Base-by-base conservation (phyloP, 1,140 invertebrate species). In the Acyrthosiphon pisum region DNA sequence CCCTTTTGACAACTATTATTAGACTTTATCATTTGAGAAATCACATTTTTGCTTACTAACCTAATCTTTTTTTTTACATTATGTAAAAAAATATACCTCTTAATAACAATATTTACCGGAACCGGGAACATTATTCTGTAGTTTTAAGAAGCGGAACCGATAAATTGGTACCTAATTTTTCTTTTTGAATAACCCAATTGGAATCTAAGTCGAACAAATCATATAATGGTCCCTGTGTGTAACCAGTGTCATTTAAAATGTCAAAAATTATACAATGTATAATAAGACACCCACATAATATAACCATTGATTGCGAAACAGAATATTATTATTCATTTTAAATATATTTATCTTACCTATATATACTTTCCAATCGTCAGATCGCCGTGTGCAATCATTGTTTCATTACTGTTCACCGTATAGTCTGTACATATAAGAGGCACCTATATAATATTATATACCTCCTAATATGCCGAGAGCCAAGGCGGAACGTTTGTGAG, bases 211-310 rank as follows among this genome's bases (percentile, higher is more conserved):
- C 22, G 6, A 53, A 53, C 20, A 53, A 53, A 53, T 53, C 48
- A 50, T 22, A 53, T 23, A 53, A 22, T 22, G 50, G 14, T 35
- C 14, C 6, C 60, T n/a, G n/a, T 76, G 14, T 18, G 30, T 68
- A 68, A 11, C 30, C 14, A 14, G 30, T 30, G 11, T n/a, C 30
- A 60, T 60, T 68, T 68, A 68, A 68, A 68, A 68, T 20, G 11
- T 76, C n/a, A 76, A 76, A n/a, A n/a, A 76, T 76, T 76, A 76
- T 76, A 68, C 60, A 76, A 76, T 76, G 30, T 76, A 76, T 30
- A 60, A 76, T 11, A 60, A 60, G 18, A 76, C 4, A 76, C 60
- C 60, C 60, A 76, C 60, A 76, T n/a, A 68, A n/a, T 68, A 22
- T 53, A 53, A n/a, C 30, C 30, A 76, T 76, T 76, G n/a, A 76